These are phyloP conservation scores for Ptiloglossa arizonensis DNA, from an alignment of 1,140 invertebrate genomes.

Conservation along the genomic window DNA sequence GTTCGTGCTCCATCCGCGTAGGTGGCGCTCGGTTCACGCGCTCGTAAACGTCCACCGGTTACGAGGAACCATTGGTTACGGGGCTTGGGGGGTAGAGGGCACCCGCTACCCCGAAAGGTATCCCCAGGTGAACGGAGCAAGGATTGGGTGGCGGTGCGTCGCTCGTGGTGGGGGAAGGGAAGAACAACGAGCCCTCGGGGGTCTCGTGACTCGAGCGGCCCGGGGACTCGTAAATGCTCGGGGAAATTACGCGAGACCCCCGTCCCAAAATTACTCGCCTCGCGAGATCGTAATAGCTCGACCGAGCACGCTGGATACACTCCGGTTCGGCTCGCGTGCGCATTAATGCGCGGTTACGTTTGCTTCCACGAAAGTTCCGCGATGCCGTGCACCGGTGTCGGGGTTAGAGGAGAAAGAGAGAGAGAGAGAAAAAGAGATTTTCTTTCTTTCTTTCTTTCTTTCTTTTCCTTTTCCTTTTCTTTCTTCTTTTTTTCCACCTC, in stretches of 20 bases:
- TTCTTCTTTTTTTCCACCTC: neutral
- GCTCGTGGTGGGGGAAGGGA: neutral
- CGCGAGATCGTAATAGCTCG: conserved; percentile 50
- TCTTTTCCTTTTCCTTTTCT: neutral
- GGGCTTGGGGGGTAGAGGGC: conserved; percentile 20
- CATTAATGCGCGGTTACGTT: conserved; percentile 36
- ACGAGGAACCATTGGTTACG: conserved; percentile 48
- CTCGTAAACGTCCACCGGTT: conserved; percentile 56
- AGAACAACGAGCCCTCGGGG: conserved; percentile 55
- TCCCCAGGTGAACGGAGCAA: conserved; percentile 49
- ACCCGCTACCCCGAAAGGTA: conserved; percentile 36
- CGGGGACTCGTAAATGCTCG: conserved; percentile 55
- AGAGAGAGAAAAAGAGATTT: no score
- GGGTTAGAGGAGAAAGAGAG: no score
- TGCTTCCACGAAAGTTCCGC: conserved; percentile 14
- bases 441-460: neutral
- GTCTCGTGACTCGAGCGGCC: conserved; percentile 40
- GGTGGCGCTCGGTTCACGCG: conserved; percentile 22
- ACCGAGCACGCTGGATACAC: conserved; percentile 43
- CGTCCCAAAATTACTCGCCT: conserved; percentile 57
- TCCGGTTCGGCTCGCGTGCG: conserved; percentile 13
- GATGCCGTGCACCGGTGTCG: neutral
- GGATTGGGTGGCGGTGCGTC: no score
- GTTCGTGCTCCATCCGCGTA: neutral
- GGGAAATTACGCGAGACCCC: conserved; percentile 59